Evolutionary conservation across 1,140 invertebrate genomes (phyloP).

Genomic region (Phocides pigmalion): DNA sequence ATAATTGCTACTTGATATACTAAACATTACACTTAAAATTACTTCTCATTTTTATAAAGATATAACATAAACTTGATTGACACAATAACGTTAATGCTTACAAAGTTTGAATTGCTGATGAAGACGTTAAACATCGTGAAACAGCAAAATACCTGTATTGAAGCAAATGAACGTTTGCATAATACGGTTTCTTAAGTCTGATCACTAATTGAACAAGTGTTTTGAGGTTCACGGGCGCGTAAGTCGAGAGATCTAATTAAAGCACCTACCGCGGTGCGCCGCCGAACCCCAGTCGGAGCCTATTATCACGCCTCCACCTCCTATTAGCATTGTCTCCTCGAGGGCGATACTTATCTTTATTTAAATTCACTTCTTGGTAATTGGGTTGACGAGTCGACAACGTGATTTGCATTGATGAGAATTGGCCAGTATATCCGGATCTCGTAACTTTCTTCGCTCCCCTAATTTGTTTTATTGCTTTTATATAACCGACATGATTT

Average conservation of each 20-base stretch:
- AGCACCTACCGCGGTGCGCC: conserved; percentile 73
- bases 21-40: too few species aligned
- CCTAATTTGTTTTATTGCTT: conserved; percentile 76
- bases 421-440: conserved; percentile 72
- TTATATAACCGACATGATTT: conserved; percentile 55
- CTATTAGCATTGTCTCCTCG: conserved; percentile 82
- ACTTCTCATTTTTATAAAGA: too few species aligned
- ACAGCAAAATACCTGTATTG: conserved; percentile 37
- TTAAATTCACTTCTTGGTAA: conserved; percentile 84
- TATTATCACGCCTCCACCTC: conserved; percentile 78
- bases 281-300: conserved; percentile 67
- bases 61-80: not conserved
- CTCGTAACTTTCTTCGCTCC: conserved; percentile 63
- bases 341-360: conserved; percentile 84
- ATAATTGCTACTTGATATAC: too few species aligned
- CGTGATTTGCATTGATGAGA: conserved; percentile 83
- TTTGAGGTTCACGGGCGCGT: conserved; percentile 73
- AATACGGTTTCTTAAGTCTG: conserved; percentile 72
- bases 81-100: not conserved
- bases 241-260: conserved; percentile 82
- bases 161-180: conserved; percentile 58
- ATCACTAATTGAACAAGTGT: conserved; percentile 82
- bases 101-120: conserved; percentile 30
- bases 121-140: conserved; percentile 32
- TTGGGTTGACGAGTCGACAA: conserved; percentile 83